Conservation (phyloP, 2,797 vertebrate species). For the Cyclura pinguis region DNA sequence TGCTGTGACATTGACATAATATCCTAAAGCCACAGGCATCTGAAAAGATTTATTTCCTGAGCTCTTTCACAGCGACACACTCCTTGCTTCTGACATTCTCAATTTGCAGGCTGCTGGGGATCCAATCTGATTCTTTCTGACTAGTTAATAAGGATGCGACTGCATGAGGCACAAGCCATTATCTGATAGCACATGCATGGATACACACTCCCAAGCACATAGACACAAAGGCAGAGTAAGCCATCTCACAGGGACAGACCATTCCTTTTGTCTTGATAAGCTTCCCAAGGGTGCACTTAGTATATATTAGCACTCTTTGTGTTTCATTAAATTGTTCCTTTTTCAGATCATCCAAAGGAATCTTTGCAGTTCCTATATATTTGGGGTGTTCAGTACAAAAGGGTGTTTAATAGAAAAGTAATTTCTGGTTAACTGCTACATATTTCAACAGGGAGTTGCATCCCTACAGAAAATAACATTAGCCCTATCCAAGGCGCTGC, state of each 20-base stretch:
- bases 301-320: constrained; percentile 25
- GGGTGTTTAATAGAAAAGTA: not conserved
- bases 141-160: constrained; percentile 70
- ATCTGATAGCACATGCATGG: constrained; percentile 43
- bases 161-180: constrained; percentile 52
- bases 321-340: constrained; percentile 7
- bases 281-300: constrained; percentile 66
- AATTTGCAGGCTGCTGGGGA: constrained; percentile 60
- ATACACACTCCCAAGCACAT: not conserved
- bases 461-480: not conserved
- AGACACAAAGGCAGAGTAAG: constrained; percentile 53
- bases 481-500: too few species aligned
- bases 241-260: constrained; percentile 33
- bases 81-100: constrained; percentile 65
- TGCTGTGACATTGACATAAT: constrained; percentile 71
- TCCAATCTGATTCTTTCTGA: constrained; percentile 67
- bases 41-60: constrained; percentile 75
- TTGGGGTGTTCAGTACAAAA: not conserved
- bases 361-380: not conserved
- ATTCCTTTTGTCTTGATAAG: constrained; percentile 52
- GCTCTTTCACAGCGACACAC: constrained; percentile 50
- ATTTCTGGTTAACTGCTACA: not conserved
- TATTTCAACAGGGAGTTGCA: not conserved
- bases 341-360: constrained; percentile 36
- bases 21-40: constrained; percentile 57